Evolutionary conservation across 2,888 invertebrate species (phyloP).

Genomic region (Drosophila pseudotakahashii): DNA sequence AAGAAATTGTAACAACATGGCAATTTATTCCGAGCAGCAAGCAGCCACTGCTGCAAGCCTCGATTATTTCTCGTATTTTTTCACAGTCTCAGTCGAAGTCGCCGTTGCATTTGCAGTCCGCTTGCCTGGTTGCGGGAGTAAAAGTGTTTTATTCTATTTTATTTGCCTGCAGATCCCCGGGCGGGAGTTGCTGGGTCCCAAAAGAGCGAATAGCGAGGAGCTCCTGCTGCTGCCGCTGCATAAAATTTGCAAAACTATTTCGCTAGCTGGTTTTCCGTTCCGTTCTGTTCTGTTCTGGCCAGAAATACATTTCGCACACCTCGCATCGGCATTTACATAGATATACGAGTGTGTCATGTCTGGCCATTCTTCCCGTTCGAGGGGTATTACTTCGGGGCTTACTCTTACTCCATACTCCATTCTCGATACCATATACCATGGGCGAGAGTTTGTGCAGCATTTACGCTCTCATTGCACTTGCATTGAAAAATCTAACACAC

Average conservation of each 20-base stretch:
- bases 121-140: conserved; percentile 34
- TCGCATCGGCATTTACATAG: conserved; percentile 38
- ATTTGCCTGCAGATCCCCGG: conserved; percentile 62
- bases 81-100: neutral
- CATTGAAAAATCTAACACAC: conserved; percentile 53
- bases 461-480: conserved; percentile 64
- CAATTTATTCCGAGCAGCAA: conserved; percentile 71
- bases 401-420: neutral
- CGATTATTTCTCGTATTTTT: conserved; percentile 39
- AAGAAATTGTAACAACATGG: conserved; percentile 80
- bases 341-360: conserved; percentile 45
- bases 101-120: neutral
- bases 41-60: conserved; percentile 46
- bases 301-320: conserved; percentile 47
- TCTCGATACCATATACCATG: neutral
- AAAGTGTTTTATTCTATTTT: conserved; percentile 59
- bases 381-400: conserved; percentile 12
- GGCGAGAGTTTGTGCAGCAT: conserved; percentile 24
- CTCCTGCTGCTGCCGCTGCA: conserved; percentile 44
- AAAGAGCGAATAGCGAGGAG: conserved; percentile 27
- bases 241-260: conserved; percentile 68
- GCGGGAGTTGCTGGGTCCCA: conserved; percentile 27
- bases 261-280: conserved; percentile 18
- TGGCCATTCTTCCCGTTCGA: conserved; percentile 33
- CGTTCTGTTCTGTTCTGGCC: conserved; percentile 7